These are phyloP conservation scores for Hesperia comma DNA, from an alignment of 2,888 invertebrate species.

Conservation along the genomic window DNA sequence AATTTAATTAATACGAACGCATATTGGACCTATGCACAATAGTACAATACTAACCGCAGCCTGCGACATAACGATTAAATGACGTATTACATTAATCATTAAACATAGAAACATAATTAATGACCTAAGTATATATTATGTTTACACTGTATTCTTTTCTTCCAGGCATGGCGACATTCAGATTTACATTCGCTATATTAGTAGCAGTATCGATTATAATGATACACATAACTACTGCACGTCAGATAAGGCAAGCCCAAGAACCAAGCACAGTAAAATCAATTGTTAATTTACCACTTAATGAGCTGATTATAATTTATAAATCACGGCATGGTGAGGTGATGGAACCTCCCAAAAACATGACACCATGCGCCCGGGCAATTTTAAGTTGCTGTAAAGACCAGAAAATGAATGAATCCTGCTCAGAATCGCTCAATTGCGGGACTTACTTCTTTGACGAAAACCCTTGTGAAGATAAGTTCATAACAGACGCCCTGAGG, in stretches of 20 bases:
- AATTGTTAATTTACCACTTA: conserved; percentile 57
- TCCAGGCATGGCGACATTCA: conserved; percentile 57
- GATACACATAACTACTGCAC: conserved; percentile 52
- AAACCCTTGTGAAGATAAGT: conserved; percentile 87
- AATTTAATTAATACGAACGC: conserved; percentile 2
- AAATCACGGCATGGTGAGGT: conserved; percentile 54
- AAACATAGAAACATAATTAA: background rate
- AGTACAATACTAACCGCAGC: background rate
- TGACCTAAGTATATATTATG: background rate
- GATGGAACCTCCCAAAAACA: conserved; percentile 48
- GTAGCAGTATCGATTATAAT: conserved; percentile 46
- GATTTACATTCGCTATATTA: conserved; percentile 37
- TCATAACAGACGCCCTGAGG: conserved; percentile 83
- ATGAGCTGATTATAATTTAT: conserved; percentile 66
- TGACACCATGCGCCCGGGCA: conserved; percentile 89
- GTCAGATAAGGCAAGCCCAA: conserved; percentile 48
- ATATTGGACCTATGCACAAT: too few species aligned
- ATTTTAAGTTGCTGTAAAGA: conserved; percentile 89
- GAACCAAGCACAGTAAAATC: conserved; percentile 60
- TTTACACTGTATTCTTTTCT: conserved; percentile 42
- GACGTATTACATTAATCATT: background rate
- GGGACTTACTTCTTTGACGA: conserved; percentile 90
- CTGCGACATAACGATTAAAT: background rate
- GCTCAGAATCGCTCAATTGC: conserved; percentile 89
- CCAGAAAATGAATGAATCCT: conserved; percentile 77